A percentile compares a stretch with the other conserved stretches of the same genome.
Conservation (phyloP, 2,888 invertebrate genomes). For the Ormyrus nitidulus region DNA sequence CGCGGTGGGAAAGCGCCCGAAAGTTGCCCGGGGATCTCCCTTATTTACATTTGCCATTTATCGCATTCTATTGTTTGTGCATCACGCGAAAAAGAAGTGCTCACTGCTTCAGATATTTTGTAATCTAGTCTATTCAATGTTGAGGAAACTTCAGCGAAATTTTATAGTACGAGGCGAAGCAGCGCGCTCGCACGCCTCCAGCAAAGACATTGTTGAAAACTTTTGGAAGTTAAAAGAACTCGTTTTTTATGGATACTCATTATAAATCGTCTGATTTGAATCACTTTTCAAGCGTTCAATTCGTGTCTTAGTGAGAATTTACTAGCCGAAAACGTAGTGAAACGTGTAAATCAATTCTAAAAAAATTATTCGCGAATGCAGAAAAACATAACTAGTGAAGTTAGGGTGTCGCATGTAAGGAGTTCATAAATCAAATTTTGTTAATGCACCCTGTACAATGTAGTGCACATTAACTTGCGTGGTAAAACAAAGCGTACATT, state of each 20-base stretch:
- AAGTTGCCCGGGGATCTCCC: constrained; percentile 13
- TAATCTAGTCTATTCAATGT: neutral
- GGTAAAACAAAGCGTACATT: neutral
- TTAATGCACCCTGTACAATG: constrained; percentile 1
- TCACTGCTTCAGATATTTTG: constrained; percentile 10
- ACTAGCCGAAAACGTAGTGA: neutral
- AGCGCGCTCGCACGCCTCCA: neutral
- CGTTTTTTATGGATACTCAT: constrained; percentile 22
- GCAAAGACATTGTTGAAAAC: constrained; percentile 11
- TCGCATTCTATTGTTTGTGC: neutral
- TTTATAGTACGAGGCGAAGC: neutral
- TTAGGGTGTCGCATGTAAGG: constrained; percentile 9
- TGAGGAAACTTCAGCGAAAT: constrained; percentile 6
- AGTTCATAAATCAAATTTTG: neutral
- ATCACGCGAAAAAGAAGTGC: neutral
- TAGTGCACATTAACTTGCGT: neutral
- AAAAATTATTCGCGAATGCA: neutral
- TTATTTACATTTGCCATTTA: no score
- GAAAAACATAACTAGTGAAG: constrained; percentile 12
- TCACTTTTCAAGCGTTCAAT: constrained; percentile 31
- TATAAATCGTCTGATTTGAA: constrained; percentile 12
- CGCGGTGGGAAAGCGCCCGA: constrained; percentile 15
- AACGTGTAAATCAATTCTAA: neutral
- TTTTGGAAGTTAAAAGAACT: neutral
- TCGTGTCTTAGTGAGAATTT: neutral